These are phyloP conservation scores for Maylandia zebra DNA, from an alignment of 2,113 vertebrate species.

Conservation along the genomic window DNA sequence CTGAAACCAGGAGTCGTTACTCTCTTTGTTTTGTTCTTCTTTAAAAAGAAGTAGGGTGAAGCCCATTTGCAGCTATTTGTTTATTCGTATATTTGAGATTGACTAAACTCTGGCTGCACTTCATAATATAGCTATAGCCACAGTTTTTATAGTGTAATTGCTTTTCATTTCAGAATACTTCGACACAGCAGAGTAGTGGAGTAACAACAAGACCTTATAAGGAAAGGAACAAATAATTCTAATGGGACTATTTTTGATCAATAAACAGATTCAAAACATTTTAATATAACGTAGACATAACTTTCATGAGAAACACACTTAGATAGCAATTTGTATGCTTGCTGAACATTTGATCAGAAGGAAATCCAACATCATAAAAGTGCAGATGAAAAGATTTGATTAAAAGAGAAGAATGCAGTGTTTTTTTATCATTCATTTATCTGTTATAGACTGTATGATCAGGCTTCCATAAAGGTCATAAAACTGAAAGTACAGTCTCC, in stretches of 20 bases:
- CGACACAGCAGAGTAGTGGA: neutral
- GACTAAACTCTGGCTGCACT: neutral
- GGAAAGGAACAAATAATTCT: neutral
- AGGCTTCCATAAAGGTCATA: neutral
- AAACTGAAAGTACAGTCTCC: neutral
- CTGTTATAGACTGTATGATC: neutral
- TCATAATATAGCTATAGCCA: neutral
- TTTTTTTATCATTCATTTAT: neutral
- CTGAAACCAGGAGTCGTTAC: neutral
- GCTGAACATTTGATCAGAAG: neutral
- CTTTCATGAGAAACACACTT: neutral
- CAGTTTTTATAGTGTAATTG: neutral
- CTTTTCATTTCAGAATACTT: neutral
- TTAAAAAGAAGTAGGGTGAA: neutral
- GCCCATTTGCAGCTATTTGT: neutral
- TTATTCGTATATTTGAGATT: neutral
- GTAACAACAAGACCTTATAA: neutral
- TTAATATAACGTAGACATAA: neutral
- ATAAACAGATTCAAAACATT: neutral
- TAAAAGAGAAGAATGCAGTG: neutral
- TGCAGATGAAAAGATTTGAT: neutral
- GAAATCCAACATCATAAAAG: neutral
- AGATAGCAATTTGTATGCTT: neutral
- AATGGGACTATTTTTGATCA: neutral
- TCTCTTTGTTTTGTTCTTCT: neutral